phyloP scores from a whole-genome alignment of 2,113 vertebrate genomes.

The Ancistrus triradiatus region DNA sequence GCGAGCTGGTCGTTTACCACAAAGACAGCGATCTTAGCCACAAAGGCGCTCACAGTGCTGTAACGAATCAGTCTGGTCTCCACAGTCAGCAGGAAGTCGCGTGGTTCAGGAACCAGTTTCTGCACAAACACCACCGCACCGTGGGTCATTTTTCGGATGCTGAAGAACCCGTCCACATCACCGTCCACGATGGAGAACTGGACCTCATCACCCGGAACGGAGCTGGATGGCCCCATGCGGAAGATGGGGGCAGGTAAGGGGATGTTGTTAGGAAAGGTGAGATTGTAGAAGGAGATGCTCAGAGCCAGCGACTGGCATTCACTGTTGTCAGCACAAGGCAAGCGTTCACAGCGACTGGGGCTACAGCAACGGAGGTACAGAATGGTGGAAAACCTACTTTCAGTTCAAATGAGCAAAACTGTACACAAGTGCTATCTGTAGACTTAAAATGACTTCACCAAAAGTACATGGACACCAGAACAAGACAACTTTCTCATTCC shows the following conservation, averaged over 20 bases:
- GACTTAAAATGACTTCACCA: no score
- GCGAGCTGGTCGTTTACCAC: conserved; percentile 38
- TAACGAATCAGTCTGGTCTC: conserved; percentile 55
- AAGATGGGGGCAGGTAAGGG: conserved; percentile 89
- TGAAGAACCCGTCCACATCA: conserved; percentile 86
- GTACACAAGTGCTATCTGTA: no score
- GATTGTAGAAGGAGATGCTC: conserved; percentile 96
- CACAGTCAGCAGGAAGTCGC: conserved; percentile 54
- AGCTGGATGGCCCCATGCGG: conserved; percentile 91
- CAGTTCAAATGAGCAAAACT: no score
- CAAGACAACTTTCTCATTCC: no score
- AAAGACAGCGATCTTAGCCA: conserved; percentile 57
- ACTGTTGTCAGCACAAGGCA: conserved; percentile 91
- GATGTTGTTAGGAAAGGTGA: conserved; percentile 95
- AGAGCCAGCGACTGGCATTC: conserved; percentile 89
- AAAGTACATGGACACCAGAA: no score
- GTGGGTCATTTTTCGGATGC: conserved; percentile 59
- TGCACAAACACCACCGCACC: conserved; percentile 50
- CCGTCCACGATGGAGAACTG: conserved; percentile 82
- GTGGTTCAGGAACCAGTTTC: conserved; percentile 26
- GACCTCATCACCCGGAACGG: conserved; percentile 83
- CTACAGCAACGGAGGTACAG: conserved; percentile 44
- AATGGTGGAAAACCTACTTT: conserved; percentile 49
- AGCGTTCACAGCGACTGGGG: conserved; percentile 95
- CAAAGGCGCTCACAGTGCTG: conserved; percentile 46